Conservation (phyloP, 2,797 vertebrate species). For the Paedocypris micromegethes region DNA sequence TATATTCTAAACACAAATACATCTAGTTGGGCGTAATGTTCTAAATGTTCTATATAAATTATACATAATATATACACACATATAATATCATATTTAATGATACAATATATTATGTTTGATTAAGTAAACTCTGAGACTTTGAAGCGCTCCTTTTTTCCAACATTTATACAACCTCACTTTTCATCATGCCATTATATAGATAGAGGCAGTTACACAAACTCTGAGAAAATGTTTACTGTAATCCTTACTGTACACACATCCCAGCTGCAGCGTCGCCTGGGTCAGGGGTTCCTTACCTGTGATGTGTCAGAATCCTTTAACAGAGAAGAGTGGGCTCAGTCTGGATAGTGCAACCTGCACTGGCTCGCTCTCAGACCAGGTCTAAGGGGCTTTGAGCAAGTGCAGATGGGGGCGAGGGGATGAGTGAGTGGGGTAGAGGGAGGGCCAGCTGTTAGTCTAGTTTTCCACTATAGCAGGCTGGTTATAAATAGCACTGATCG, state of each 20-base stretch:
- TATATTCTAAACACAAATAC: too few relatives aligned
- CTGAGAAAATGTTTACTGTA: not conserved
- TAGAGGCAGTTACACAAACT: not conserved
- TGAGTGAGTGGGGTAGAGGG: conserved; percentile 33
- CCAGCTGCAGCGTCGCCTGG: not conserved
- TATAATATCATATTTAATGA: too few relatives aligned
- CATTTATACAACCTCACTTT: too few relatives aligned
- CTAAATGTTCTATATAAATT: too few relatives aligned
- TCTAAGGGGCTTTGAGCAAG: conserved; percentile 61
- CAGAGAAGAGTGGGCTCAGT: conserved; percentile 54
- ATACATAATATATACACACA: too few relatives aligned
- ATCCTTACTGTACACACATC: not conserved
- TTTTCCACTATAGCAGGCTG: conserved; percentile 72
- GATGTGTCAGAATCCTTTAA: conserved; percentile 53
- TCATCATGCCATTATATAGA: not conserved
- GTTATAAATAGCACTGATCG: conserved; percentile 87
- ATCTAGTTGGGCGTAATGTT: too few relatives aligned
- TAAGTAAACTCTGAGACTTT: too few relatives aligned
- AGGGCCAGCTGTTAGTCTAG: conserved; percentile 34
- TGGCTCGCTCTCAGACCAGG: conserved; percentile 67
- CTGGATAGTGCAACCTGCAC: conserved; percentile 55
- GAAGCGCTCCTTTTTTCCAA: too few relatives aligned
- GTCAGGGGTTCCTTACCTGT: conserved; percentile 45
- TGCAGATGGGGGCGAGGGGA: conserved; percentile 44
- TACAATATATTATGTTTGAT: too few relatives aligned